Evolutionary conservation across 2,113 vertebrate genomes (phyloP).

Genomic region (Taurulus bubalis): DNA sequence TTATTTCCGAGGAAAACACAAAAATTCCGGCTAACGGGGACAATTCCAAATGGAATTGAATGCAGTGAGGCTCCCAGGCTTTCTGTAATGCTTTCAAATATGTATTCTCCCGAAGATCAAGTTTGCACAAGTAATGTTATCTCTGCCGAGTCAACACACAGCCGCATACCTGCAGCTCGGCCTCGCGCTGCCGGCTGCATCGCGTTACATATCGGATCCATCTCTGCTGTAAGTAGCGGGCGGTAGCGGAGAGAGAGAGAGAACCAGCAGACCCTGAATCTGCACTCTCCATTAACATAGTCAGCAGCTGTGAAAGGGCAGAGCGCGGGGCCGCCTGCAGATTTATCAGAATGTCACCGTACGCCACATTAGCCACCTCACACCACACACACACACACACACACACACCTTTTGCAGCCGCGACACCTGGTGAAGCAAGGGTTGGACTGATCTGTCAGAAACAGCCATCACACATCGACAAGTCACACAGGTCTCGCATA

Average conservation of each 20-base stretch:
- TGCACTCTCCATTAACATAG: slow-evolving; percentile 68
- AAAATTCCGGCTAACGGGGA: neutral
- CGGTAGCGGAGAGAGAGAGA: neutral
- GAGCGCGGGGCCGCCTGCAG: slow-evolving; percentile 41
- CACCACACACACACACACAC: slow-evolving; percentile 4
- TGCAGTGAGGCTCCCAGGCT: neutral
- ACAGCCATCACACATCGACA: slow-evolving; percentile 42
- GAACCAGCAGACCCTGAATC: slow-evolving; percentile 42
- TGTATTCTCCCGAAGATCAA: too few relatives aligned
- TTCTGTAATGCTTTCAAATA: too few relatives aligned
- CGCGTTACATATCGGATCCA: slow-evolving; percentile 29
- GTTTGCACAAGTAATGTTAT: neutral
- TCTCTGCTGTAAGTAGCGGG: slow-evolving; percentile 16
- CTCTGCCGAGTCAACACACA: neutral
- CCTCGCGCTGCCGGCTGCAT: neutral
- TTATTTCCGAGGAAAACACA: neutral
- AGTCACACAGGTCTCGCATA: neutral
- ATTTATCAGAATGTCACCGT: slow-evolving; percentile 70
- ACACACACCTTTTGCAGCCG: neutral
- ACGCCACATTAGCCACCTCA: slow-evolving; percentile 42
- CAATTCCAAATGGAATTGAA: neutral
- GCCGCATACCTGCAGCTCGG: neutral
- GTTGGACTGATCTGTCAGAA: slow-evolving; percentile 64
- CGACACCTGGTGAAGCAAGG: slow-evolving; percentile 40
- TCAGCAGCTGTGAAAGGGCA: slow-evolving; percentile 76